Percentiles rank a stretch among this genome's conserved stretches.
Evolutionary conservation across 2,113 vertebrate genomes (phyloP).

Genomic region (Platysteira castanea): DNA sequence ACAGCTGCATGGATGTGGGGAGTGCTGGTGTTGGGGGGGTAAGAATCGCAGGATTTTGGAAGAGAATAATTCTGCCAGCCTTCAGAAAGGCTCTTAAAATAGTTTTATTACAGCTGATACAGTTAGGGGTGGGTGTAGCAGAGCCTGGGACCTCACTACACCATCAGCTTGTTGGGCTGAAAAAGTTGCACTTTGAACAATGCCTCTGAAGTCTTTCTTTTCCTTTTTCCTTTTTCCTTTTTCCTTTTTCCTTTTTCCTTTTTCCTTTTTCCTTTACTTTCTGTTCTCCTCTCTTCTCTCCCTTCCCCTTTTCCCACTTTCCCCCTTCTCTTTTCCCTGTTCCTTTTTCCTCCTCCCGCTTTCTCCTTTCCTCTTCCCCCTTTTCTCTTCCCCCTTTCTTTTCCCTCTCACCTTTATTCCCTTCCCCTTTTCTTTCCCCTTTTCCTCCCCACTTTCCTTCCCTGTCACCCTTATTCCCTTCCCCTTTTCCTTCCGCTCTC

Average conservation of each 20-base stretch:
- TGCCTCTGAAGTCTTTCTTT: neutral
- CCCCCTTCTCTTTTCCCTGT: neutral
- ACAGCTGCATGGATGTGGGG: accelerated
- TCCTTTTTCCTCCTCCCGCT: neutral
- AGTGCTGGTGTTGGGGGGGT: neutral
- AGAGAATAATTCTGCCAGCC: neutral
- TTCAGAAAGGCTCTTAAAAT: neutral
- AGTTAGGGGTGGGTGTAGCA: neutral
- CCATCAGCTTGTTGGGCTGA: neutral
- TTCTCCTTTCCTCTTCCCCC: too few species aligned
- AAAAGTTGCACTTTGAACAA: neutral
- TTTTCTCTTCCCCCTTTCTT: neutral
- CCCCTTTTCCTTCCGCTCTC: too few species aligned
- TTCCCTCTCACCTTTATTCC: neutral
- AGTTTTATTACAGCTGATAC: neutral
- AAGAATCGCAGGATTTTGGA: neutral
- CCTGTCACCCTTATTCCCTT: too few species aligned
- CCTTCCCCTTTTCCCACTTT: neutral
- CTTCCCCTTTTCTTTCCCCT: neutral
- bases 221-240: neutral
- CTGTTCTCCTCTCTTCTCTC: neutral
- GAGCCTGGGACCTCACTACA: neutral
- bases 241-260: too few species aligned
- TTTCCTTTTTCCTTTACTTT: neutral
- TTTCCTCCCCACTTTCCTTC: neutral